Conservation (phyloP, 2,113 vertebrate genomes). For the Trogon surrucura region DNA sequence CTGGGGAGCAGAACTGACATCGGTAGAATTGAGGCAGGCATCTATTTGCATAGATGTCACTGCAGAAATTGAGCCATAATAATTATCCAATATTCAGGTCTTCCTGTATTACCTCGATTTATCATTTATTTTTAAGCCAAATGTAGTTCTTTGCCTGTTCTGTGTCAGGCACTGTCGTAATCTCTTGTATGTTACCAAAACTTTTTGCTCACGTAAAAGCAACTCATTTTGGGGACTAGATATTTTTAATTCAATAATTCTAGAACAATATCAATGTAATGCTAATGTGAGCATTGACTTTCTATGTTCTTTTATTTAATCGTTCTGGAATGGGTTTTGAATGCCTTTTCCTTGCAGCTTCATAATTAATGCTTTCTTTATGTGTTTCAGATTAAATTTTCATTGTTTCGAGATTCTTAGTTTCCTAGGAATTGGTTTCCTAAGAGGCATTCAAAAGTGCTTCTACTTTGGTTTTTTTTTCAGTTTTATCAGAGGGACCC, state of each 20-base stretch:
- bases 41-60: not conserved
- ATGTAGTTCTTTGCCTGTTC: not conserved
- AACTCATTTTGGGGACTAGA: not conserved
- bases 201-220: not conserved
- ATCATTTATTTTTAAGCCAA: not conserved
- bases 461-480: not conserved
- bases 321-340: not conserved
- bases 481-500: not conserved
- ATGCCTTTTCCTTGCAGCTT: not conserved
- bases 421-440: not conserved
- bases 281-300: not conserved
- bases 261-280: not conserved
- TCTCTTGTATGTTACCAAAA: accelerated
- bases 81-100: not conserved
- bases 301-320: not conserved
- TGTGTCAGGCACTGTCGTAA: not conserved
- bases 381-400: not conserved
- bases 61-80: not conserved
- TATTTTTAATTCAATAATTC: not conserved
- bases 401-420: not conserved
- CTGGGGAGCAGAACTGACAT: accelerated
- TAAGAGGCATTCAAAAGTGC: not conserved
- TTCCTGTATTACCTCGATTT: not conserved
- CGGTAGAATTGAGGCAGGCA: not conserved
- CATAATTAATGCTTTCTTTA: not conserved